phyloP scores from a whole-genome alignment of 2,113 vertebrate genomes.

The Actinemys pallida region DNA sequence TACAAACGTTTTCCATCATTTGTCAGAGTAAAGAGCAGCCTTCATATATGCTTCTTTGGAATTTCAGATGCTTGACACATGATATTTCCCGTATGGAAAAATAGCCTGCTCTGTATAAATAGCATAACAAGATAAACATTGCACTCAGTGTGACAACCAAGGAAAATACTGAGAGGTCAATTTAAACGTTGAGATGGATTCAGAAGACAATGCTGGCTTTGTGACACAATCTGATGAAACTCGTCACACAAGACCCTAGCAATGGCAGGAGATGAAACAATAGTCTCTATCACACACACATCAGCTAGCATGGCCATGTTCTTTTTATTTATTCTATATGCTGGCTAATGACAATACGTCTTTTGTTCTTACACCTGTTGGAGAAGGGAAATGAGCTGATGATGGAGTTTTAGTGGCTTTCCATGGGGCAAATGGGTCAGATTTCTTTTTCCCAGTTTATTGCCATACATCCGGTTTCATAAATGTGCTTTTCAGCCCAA shows the following conservation, averaged over 20 bases:
- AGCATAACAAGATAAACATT: constrained; percentile 32
- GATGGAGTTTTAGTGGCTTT: constrained; percentile 45
- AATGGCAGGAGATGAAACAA: constrained; percentile 6
- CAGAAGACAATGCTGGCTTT: constrained; percentile 49
- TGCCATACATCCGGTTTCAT: not conserved
- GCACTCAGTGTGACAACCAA: not conserved
- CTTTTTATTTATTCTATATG: constrained; percentile 51
- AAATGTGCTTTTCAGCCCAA: not conserved
- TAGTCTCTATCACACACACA: not conserved
- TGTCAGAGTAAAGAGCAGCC: not conserved
- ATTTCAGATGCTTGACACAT: constrained; percentile 60
- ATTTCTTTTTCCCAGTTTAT: constrained; percentile 11
- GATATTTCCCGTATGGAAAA: constrained; percentile 69
- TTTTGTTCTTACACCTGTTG: constrained; percentile 64
- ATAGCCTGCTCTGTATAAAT: not conserved
- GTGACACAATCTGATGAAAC: not conserved
- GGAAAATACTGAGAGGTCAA: constrained; percentile 39
- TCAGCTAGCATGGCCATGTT: constrained; percentile 33
- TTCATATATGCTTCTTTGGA: constrained; percentile 28
- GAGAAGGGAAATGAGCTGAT: constrained; percentile 28
- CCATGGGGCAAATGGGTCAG: constrained; percentile 16
- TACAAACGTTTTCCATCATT: not conserved
- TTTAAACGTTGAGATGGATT: constrained; percentile 14
- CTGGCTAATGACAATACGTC: constrained; percentile 53
- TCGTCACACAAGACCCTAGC: not conserved